Evolutionary conservation across 2,888 invertebrate species (phyloP).

Genomic region (Eumerus sabulonum): DNA sequence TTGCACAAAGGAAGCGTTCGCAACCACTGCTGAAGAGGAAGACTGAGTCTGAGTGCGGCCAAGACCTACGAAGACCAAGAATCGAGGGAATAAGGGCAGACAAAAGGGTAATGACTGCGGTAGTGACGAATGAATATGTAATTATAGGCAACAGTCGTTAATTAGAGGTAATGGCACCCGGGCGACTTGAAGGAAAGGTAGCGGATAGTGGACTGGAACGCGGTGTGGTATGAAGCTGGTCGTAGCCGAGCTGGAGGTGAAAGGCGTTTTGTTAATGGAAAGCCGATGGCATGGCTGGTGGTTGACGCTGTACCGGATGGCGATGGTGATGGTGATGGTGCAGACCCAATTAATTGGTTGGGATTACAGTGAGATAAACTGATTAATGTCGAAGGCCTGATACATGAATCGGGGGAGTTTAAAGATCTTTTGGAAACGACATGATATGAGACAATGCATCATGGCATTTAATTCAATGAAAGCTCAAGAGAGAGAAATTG

Average conservation of each 20-base stretch:
- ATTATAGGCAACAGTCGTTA: conserved; percentile 52
- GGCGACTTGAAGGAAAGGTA: neutral
- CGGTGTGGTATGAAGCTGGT: too few relatives aligned
- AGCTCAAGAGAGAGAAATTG: too few relatives aligned
- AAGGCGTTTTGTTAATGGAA: too few relatives aligned
- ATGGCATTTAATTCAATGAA: too few relatives aligned
- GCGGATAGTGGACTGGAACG: too few relatives aligned
- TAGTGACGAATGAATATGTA: conserved; percentile 53
- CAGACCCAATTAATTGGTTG: conserved; percentile 23
- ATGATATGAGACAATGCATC: too few relatives aligned
- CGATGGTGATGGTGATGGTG: neutral
- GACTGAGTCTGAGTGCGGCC: too few relatives aligned
- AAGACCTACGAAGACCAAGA: neutral
- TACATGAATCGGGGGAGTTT: neutral
- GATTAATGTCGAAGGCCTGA: conserved; percentile 13
- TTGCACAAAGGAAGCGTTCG: conserved; percentile 2
- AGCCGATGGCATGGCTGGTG: neutral
- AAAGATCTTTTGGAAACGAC: neutral
- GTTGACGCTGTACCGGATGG: neutral
- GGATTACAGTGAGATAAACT: conserved; percentile 9
- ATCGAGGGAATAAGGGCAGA: neutral
- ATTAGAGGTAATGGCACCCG: conserved; percentile 49
- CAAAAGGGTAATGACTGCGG: conserved; percentile 42
- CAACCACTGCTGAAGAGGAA: neutral
- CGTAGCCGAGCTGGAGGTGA: neutral